Percentiles rank a stretch among this genome's conserved stretches.
Evolutionary conservation across 1,140 invertebrate genomes (phyloP).

Genomic region (Chrysomallon squamiferum): DNA sequence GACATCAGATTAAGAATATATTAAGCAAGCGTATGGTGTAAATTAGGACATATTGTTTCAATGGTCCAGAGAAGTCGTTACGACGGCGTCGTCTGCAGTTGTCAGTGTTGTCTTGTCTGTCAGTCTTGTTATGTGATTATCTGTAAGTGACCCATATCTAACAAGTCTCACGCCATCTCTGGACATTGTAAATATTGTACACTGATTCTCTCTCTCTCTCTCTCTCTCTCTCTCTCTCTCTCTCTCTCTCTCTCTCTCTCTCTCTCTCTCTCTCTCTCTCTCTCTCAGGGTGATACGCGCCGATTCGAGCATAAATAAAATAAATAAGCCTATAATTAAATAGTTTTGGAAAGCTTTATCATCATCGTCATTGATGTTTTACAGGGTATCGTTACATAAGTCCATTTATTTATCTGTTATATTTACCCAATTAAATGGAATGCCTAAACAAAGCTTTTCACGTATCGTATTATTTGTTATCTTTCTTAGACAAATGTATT

Average conservation of each 20-base stretch:
- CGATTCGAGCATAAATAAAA: neutral
- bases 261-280: neutral
- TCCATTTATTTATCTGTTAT: neutral
- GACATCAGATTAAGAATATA: no score
- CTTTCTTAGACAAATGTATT: neutral
- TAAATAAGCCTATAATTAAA: neutral
- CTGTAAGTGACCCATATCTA: no score
- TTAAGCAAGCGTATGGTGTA: no score
- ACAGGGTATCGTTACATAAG: neutral
- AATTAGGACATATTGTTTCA: no score
- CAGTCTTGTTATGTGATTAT: no score
- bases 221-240: neutral
- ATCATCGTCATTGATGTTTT: neutral
- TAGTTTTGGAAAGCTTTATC: neutral
- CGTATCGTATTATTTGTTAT: neutral
- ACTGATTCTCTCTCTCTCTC: neutral
- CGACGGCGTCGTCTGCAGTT: no score
- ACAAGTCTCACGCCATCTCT: neutral
- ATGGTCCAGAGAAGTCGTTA: no score
- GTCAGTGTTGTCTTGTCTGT: no score
- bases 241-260: neutral
- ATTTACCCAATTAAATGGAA: neutral
- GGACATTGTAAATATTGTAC: neutral
- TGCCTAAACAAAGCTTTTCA: neutral
- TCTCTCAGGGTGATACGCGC: neutral